Evolutionary conservation across 2,797 vertebrate species (phyloP).

Genomic region (Notamacropus eugenii): DNA sequence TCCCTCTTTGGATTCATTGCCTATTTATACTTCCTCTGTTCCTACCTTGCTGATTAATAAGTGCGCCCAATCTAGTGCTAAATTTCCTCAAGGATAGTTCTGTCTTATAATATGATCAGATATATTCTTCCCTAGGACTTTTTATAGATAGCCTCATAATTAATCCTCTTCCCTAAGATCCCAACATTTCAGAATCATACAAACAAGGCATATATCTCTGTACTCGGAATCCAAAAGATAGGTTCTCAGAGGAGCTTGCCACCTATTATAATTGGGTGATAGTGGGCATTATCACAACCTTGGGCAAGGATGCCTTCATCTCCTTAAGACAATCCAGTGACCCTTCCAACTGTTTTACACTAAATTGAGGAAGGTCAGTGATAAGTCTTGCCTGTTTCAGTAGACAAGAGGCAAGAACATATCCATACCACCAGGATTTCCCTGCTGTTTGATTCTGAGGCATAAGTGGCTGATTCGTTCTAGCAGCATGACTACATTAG

Average conservation of each 20-base stretch:
- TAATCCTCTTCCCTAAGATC: neutral
- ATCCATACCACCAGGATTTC: neutral
- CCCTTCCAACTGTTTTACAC: neutral
- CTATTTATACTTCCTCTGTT: neutral
- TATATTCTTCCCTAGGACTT: neutral
- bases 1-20: neutral
- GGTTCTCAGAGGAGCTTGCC: neutral
- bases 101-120: neutral
- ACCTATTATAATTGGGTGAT: neutral
- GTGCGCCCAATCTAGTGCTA: neutral
- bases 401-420: neutral
- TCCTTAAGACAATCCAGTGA: neutral
- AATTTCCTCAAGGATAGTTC: neutral
- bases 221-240: neutral
- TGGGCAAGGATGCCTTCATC: neutral
- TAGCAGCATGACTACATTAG: neutral
- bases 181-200: neutral
- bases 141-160: neutral
- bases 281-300: neutral
- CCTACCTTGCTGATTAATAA: neutral
- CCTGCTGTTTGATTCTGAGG: neutral
- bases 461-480: neutral
- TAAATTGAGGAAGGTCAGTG: neutral
- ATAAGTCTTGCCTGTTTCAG: neutral
- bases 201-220: neutral